A percentile compares a stretch with the other conserved stretches of the same genome.
These are phyloP conservation scores for Eumerus sabulonum DNA, from an alignment of 2,888 invertebrate species.

Conservation along the genomic window DNA sequence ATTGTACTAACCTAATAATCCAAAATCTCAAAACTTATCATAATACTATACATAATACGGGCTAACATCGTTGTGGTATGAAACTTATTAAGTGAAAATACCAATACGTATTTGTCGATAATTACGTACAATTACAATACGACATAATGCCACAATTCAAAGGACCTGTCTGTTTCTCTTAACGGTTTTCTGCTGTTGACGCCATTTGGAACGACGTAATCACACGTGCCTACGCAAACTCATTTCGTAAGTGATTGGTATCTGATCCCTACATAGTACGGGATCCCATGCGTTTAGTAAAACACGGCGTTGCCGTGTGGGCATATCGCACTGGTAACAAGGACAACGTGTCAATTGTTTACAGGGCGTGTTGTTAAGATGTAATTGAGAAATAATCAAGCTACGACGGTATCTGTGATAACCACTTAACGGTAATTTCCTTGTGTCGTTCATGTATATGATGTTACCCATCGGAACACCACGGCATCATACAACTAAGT, in stretches of 20 bases:
- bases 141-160: no score
- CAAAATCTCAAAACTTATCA: no score
- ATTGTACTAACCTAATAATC: no score
- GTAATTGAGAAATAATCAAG: constrained; percentile 68
- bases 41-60: background rate
- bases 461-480: background rate
- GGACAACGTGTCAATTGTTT: constrained; percentile 25
- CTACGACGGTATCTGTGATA: constrained; percentile 64
- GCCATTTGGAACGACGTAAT: background rate
- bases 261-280: no score
- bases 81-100: constrained; percentile 43
- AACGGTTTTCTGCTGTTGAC: background rate
- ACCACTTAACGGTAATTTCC: constrained; percentile 65
- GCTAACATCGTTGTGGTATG: constrained; percentile 41
- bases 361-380: constrained; percentile 44
- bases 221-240: background rate
- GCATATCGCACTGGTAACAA: no score
- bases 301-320: no score
- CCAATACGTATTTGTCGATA: constrained; percentile 44
- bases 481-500: constrained; percentile 58
- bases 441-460: background rate
- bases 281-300: no score
- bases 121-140: constrained; percentile 35
- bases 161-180: background rate
- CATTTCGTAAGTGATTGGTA: no score